A percentile compares a stretch with the other conserved stretches of the same genome.
phyloP scores from a whole-genome alignment of 35 echinoderm and acorn worm genomes.

The Ophiothrix spiculata region DNA sequence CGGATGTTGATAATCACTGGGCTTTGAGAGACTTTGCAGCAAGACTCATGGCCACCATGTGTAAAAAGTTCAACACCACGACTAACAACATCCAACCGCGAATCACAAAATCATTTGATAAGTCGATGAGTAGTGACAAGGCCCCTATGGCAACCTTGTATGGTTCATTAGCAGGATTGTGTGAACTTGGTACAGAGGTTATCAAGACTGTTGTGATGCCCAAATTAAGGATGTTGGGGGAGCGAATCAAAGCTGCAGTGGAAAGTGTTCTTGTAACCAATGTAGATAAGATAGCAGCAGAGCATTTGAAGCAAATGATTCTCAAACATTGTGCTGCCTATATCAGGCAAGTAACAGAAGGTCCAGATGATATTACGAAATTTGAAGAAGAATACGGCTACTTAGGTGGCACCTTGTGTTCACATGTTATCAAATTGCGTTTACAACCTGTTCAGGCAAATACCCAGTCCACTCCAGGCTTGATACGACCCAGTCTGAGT shows the following conservation, averaged over 20 bases:
- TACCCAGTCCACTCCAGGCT: constrained; percentile 24
- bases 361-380: constrained; percentile 67
- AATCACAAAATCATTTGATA: constrained; percentile 80
- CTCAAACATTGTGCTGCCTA: constrained; percentile 91
- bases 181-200: constrained; percentile 86
- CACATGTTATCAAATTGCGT: constrained; percentile 82
- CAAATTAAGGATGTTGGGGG: constrained; percentile 69
- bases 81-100: constrained; percentile 95
- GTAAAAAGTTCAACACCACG: constrained; percentile 95
- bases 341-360: constrained; percentile 53
- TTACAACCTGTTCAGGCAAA: constrained; percentile 51
- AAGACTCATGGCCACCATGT: constrained; percentile 90
- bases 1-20: constrained; percentile 96
- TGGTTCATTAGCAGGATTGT: constrained; percentile 84
- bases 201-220: constrained; percentile 75
- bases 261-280: constrained; percentile 75
- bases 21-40: constrained; percentile 95
- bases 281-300: constrained; percentile 84
- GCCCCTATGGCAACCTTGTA: constrained; percentile 79
- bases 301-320: constrained; percentile 79
- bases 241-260: constrained; percentile 54
- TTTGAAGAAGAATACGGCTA: constrained; percentile 87
- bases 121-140: constrained; percentile 69
- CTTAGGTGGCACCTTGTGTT: constrained; percentile 67
- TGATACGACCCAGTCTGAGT: background rate